phyloP scores from a whole-genome alignment of 1,140 invertebrate species.

The Papilio polyxenes region DNA sequence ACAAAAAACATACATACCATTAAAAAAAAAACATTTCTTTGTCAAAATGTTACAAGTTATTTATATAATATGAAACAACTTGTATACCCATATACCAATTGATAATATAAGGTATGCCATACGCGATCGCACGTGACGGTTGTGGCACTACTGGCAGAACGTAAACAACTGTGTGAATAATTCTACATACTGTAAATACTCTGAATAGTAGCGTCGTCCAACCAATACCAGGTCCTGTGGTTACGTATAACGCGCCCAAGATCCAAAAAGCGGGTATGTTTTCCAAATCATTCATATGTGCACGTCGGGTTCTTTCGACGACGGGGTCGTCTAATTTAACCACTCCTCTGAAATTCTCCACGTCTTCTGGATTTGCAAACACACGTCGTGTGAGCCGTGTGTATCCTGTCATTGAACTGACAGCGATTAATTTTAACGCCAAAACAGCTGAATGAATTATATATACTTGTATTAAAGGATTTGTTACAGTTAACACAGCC shows the following conservation, averaged over 20 bases:
- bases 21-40: background rate
- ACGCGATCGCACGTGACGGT: slow-evolving; percentile 59
- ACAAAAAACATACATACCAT: background rate
- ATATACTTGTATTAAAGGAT: slow-evolving; percentile 75
- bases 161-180: slow-evolving; percentile 85
- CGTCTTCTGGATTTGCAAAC: slow-evolving; percentile 69
- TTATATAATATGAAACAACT: slow-evolving; percentile 59
- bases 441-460: slow-evolving; percentile 80
- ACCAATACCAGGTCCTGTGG: slow-evolving; percentile 80
- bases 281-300: slow-evolving; percentile 88
- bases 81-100: slow-evolving; percentile 66
- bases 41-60: slow-evolving; percentile 50
- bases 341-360: slow-evolving; percentile 60
- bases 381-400: slow-evolving; percentile 68
- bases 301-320: slow-evolving; percentile 81
- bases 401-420: slow-evolving; percentile 76
- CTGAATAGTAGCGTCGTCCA: slow-evolving; percentile 82
- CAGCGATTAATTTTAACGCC: slow-evolving; percentile 79
- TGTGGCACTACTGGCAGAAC: slow-evolving; percentile 69
- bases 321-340: slow-evolving; percentile 78
- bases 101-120: slow-evolving; percentile 52
- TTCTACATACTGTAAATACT: slow-evolving; percentile 81
- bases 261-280: slow-evolving; percentile 87
- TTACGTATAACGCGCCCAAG: slow-evolving; percentile 83
- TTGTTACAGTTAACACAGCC: slow-evolving; percentile 56